Conservation (phyloP, 1,140 invertebrate genomes). For the Bombus superbus region DNA sequence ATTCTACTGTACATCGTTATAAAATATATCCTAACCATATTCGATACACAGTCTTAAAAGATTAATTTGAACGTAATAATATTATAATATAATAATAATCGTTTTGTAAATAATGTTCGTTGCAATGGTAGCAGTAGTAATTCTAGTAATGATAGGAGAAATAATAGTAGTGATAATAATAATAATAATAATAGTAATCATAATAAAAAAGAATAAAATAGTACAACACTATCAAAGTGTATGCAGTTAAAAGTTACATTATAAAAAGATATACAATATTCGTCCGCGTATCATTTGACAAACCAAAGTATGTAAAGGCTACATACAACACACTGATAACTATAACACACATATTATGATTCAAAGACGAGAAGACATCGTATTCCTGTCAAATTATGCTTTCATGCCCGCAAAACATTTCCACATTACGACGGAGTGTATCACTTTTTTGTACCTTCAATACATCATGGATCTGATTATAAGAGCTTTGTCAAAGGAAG, state of each 20-base stretch:
- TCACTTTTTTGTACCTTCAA: conserved; percentile 17
- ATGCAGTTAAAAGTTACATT: background rate
- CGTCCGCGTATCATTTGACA: background rate
- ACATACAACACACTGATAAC: background rate
- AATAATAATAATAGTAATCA: background rate
- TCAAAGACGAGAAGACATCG: background rate
- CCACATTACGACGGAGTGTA: conserved; percentile 44
- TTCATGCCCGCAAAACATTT: background rate
- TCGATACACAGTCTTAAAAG: conserved; percentile 27
- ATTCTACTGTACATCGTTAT: background rate
- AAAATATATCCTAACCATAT: background rate
- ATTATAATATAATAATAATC: background rate
- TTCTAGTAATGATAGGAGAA: background rate
- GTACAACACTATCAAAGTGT: conserved; percentile 16
- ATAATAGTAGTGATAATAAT: background rate
- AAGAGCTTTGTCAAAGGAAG: conserved; percentile 45
- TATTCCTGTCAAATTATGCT: background rate
- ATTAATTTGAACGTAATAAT: background rate
- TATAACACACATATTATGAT: background rate
- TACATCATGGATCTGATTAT: conserved; percentile 31
- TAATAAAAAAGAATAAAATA: background rate
- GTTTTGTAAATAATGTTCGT: background rate
- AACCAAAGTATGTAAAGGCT: background rate
- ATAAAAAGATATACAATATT: background rate
- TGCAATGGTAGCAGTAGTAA: background rate